Conservation (phyloP, 2,797 vertebrate genomes). For the Melopsittacus undulatus region DNA sequence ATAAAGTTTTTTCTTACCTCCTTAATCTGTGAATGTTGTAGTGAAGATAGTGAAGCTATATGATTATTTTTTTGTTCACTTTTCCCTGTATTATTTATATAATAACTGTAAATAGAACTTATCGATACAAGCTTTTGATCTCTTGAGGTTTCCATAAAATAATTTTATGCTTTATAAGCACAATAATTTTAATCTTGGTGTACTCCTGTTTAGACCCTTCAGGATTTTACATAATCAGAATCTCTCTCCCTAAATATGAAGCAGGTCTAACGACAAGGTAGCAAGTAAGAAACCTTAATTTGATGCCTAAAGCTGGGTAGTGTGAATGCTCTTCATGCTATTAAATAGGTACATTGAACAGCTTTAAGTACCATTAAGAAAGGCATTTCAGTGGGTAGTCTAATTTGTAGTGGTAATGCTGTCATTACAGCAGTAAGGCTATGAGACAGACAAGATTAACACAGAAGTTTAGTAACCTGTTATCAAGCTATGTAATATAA, state of each 20-base stretch:
- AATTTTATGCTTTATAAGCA: background rate
- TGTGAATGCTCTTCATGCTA: background rate
- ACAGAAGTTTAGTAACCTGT: background rate
- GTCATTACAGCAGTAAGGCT: background rate
- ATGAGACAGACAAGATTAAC: background rate
- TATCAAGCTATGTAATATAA: background rate
- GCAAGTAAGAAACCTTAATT: background rate
- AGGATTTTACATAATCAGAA: background rate
- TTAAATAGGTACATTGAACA: background rate
- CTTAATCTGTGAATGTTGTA: background rate
- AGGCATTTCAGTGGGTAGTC: background rate
- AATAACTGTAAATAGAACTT: background rate
- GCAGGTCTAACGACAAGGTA: background rate
- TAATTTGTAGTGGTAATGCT: background rate
- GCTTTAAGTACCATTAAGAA: background rate
- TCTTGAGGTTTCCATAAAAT: background rate
- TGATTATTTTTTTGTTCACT: background rate
- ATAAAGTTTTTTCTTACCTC: background rate
- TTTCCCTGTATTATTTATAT: background rate
- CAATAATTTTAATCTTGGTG: background rate
- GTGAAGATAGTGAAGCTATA: background rate
- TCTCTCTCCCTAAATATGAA: background rate
- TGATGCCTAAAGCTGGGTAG: background rate
- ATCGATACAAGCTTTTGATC: background rate
- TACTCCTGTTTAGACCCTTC: background rate